Evolutionary conservation across 2,113 vertebrate genomes (phyloP).

Genomic region (Tenrec ecaudatus): DNA sequence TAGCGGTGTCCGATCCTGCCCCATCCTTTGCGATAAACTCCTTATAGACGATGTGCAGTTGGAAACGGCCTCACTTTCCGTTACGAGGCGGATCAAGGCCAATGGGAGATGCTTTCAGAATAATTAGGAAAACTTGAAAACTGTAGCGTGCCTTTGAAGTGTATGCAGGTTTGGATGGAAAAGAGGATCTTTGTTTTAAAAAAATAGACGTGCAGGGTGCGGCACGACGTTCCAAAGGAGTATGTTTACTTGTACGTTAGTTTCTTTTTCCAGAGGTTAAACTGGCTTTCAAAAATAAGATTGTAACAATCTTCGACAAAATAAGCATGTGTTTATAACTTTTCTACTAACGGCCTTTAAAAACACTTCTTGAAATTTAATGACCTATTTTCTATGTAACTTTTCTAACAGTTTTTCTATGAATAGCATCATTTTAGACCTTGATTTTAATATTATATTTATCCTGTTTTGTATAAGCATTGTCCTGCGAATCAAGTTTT

Average conservation of each 20-base stretch:
- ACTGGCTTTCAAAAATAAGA: background rate
- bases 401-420: slow-evolving; percentile 10
- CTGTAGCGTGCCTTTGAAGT: slow-evolving; percentile 18
- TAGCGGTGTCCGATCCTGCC: background rate
- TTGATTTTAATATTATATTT: background rate
- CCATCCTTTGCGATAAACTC: background rate
- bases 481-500: slow-evolving; percentile 51
- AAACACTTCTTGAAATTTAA: background rate
- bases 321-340: background rate
- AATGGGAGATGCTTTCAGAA: background rate
- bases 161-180: background rate
- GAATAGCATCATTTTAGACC: background rate
- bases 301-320: background rate
- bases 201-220: background rate
- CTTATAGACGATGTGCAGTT: background rate
- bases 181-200: background rate
- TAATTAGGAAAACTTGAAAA: slow-evolving; percentile 55
- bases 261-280: background rate
- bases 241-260: background rate
- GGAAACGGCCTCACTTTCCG: background rate
- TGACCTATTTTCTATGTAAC: background rate
- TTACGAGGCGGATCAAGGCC: background rate
- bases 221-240: background rate
- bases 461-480: background rate
- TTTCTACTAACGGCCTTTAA: background rate